Percentiles rank a stretch among this genome's conserved stretches.
phyloP scores from a whole-genome alignment of 2,113 vertebrate species.

The Clarias macrocephalus region DNA sequence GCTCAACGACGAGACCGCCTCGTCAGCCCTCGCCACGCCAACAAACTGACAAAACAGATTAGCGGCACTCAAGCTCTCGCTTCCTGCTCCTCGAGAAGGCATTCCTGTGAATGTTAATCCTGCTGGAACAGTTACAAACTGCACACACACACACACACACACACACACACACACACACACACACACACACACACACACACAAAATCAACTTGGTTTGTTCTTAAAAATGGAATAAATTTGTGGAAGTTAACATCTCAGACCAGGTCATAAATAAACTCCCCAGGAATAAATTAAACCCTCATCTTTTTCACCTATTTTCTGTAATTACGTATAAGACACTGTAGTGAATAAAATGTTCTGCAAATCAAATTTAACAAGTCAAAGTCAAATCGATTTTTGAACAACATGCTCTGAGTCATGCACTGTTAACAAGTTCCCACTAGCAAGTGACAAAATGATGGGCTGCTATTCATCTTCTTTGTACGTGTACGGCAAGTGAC shows the following conservation, averaged over 20 bases:
- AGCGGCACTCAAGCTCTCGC: slow-evolving; percentile 30
- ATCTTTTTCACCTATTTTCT: not conserved
- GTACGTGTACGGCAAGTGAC: not conserved
- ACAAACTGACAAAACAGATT: slow-evolving; percentile 54
- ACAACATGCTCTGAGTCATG: not conserved
- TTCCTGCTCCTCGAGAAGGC: slow-evolving; percentile 24
- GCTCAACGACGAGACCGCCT: slow-evolving; percentile 25
- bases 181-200: not conserved
- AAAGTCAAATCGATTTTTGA: not conserved
- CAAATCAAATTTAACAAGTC: not conserved
- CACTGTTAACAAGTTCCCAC: not conserved
- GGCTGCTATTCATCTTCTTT: not conserved
- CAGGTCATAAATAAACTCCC: not conserved
- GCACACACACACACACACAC: not conserved
- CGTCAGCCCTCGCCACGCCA: slow-evolving; percentile 32
- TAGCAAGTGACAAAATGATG: not conserved
- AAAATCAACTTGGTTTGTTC: not conserved
- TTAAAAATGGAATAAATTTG: not conserved
- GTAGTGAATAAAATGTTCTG: not conserved
- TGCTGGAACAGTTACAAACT: slow-evolving; percentile 9
- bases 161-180: too few species aligned
- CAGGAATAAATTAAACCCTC: not conserved
- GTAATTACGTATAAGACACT: not conserved
- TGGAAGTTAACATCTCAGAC: not conserved
- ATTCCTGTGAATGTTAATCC: slow-evolving; percentile 23